phyloP scores from a whole-genome alignment of 2,797 vertebrate species.

The Hirundo rustica region DNA sequence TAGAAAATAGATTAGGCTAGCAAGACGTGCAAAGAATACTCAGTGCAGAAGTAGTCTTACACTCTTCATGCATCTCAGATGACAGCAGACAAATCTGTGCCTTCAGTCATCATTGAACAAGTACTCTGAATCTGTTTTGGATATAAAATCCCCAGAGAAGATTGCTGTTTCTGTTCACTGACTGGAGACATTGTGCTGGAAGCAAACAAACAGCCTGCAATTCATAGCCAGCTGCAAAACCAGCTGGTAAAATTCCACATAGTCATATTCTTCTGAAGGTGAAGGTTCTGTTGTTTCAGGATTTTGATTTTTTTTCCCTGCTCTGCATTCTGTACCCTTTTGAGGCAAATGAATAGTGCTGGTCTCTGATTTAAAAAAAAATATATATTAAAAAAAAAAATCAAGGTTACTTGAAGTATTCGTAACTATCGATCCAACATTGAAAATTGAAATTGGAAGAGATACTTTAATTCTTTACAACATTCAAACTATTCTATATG shows the following conservation, averaged over 20 bases:
- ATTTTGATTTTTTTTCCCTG: background rate
- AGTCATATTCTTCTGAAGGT: background rate
- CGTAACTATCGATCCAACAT: background rate
- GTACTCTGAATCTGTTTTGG: background rate
- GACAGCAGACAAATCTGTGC: background rate
- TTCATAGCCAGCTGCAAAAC: background rate
- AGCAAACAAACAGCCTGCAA: background rate
- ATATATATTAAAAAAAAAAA: no score
- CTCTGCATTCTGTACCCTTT: background rate
- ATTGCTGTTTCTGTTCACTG: constrained; percentile 12
- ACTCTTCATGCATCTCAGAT: background rate
- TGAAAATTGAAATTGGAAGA: background rate
- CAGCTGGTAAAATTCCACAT: background rate
- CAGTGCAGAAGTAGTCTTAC: background rate
- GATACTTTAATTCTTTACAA: background rate
- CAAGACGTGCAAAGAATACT: background rate
- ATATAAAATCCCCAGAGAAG: constrained; percentile 10
- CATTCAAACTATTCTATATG: background rate
- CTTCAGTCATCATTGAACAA: background rate
- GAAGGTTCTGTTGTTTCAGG: background rate
- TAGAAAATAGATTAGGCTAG: background rate
- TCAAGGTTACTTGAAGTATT: background rate
- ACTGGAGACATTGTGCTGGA: background rate
- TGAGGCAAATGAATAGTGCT: background rate
- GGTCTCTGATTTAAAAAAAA: background rate